Conservation (phyloP, 2,888 invertebrate genomes). For the Pomacea canaliculata region DNA sequence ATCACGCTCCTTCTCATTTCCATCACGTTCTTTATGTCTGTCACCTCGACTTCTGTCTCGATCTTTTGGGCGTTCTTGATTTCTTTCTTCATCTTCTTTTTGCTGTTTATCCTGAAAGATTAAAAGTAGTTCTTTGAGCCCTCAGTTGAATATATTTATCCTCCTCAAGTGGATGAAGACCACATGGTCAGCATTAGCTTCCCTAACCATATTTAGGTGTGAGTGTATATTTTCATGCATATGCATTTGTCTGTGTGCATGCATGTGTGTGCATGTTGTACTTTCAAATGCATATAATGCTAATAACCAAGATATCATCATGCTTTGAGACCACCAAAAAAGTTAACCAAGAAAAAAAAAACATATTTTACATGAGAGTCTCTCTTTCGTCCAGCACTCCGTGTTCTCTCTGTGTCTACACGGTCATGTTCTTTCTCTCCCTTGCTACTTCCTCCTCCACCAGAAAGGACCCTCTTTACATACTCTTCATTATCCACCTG, state of each 20-base stretch:
- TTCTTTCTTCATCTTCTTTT: conserved; percentile 27
- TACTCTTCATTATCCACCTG: conserved; percentile 70
- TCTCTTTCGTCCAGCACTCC: conserved; percentile 23
- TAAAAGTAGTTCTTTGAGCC: not conserved
- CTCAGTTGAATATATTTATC: too few relatives aligned
- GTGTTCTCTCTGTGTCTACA: conserved; percentile 28
- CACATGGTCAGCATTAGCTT: too few relatives aligned
- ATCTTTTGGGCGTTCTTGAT: conserved; percentile 23
- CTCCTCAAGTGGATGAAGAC: too few relatives aligned
- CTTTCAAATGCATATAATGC: too few relatives aligned
- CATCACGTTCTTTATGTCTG: conserved; percentile 29
- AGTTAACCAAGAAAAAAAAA: not conserved
- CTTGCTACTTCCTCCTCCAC: conserved; percentile 38
- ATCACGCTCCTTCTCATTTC: conserved; percentile 32
- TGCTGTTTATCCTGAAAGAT: conserved; percentile 25
- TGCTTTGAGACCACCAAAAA: too few relatives aligned
- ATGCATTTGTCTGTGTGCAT: too few relatives aligned
- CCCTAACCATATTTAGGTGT: too few relatives aligned
- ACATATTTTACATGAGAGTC: conserved; percentile 19
- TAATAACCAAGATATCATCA: too few relatives aligned
- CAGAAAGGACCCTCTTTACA: conserved; percentile 67
- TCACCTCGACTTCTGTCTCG: conserved; percentile 28
- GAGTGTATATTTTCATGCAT: too few relatives aligned
- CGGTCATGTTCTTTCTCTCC: conserved; percentile 34
- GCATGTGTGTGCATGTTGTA: too few relatives aligned